phyloP scores from a whole-genome alignment of 2,888 invertebrate species.

The Drosophila prostipennis region DNA sequence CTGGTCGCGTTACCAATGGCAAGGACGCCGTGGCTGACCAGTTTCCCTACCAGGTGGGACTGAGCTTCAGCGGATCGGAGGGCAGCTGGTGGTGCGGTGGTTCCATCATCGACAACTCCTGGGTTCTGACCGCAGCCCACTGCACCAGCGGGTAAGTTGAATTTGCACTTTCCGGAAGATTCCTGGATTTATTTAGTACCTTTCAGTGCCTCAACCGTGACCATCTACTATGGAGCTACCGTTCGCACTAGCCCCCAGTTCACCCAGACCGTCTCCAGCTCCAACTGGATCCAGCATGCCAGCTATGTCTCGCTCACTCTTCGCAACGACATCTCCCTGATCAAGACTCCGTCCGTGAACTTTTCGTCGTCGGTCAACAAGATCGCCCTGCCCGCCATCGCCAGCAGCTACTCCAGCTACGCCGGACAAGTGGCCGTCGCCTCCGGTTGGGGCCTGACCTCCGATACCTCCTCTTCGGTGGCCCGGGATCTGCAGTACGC shows the following conservation, averaged over 20 bases:
- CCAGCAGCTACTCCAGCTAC: slow-evolving; percentile 53
- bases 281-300: slow-evolving; percentile 80
- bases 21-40: slow-evolving; percentile 50
- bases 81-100: slow-evolving; percentile 67
- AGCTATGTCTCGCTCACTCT: slow-evolving; percentile 50
- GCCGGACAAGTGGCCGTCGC: slow-evolving; percentile 39
- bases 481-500: slow-evolving; percentile 68
- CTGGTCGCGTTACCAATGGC: slow-evolving; percentile 67
- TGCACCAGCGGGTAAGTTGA: slow-evolving; percentile 65
- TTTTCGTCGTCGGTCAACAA: slow-evolving; percentile 15
- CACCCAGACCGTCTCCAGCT: slow-evolving; percentile 40
- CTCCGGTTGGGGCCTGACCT: slow-evolving; percentile 73
- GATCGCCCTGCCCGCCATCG: slow-evolving; percentile 45
- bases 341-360: slow-evolving; percentile 53
- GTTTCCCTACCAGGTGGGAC: slow-evolving; percentile 74
- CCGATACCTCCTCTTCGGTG: slow-evolving; percentile 59
- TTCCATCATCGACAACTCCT: slow-evolving; percentile 55
- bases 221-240: slow-evolving; percentile 71
- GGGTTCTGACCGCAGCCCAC: slow-evolving; percentile 75
- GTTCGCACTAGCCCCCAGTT: slow-evolving; percentile 63
- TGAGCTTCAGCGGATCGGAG: slow-evolving; percentile 46
- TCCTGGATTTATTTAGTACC: background rate
- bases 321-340: slow-evolving; percentile 73
- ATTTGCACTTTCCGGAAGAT: background rate
- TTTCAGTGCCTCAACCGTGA: slow-evolving; percentile 55